A percentile compares a stretch with the other conserved stretches of the same genome.
Evolutionary conservation across 2,113 vertebrate species (phyloP).

Genomic region (Siniperca knerii): DNA sequence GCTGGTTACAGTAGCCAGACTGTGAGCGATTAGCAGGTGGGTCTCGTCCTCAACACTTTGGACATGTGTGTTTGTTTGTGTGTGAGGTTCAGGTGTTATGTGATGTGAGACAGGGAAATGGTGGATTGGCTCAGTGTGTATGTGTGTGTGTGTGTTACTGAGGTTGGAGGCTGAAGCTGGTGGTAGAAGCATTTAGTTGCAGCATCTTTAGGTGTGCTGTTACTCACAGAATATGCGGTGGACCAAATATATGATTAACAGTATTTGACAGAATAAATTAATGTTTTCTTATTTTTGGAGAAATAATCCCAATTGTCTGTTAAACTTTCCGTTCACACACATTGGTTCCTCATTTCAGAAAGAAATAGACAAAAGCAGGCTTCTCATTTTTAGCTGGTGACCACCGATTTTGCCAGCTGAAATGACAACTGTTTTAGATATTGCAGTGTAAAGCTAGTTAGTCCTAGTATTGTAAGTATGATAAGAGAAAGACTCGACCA

Average conservation of each 20-base stretch:
- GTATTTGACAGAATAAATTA: not conserved
- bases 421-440: too few relatives aligned
- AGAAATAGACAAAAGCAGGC: too few relatives aligned
- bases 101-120: constrained; percentile 60
- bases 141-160: not conserved
- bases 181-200: constrained; percentile 5
- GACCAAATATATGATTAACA: not conserved
- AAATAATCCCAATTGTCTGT: not conserved
- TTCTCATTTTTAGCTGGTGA: not conserved
- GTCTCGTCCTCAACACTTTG: constrained; percentile 66
- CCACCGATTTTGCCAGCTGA: not conserved
- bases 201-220: constrained; percentile 22
- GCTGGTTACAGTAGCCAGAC: constrained; percentile 66
- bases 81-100: constrained; percentile 60
- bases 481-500: too few relatives aligned
- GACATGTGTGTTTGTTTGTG: constrained; percentile 71
- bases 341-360: too few relatives aligned
- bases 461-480: not conserved
- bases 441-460: not conserved
- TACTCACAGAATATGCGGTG: not conserved
- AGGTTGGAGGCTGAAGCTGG: not conserved
- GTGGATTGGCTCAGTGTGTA: constrained; percentile 14
- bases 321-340: not conserved
- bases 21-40: constrained; percentile 72
- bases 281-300: not conserved